A percentile compares a stretch with the other conserved stretches of the same genome.
phyloP scores from a whole-genome alignment of 2,113 vertebrate species.

The Mormoops blainvillei region DNA sequence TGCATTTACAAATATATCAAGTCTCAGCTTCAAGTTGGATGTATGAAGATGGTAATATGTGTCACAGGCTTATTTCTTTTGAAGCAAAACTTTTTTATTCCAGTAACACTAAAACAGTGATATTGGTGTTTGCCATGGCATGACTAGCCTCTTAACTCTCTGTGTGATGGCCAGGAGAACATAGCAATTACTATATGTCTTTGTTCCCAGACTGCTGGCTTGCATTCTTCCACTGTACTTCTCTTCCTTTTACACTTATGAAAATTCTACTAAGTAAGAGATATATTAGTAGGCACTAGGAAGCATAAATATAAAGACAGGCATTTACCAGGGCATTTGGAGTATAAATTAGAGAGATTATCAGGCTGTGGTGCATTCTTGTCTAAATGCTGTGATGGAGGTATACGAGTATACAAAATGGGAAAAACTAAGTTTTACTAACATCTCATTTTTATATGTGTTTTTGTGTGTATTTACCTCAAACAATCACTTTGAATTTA shows the following conservation, averaged over 20 bases:
- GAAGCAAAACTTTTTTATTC: background rate
- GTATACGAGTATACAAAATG: background rate
- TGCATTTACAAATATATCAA: background rate
- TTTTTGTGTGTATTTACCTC: background rate
- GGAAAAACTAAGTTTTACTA: background rate
- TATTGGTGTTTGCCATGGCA: background rate
- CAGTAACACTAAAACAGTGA: background rate
- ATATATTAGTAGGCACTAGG: background rate
- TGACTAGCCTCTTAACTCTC: background rate
- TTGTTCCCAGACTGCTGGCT: background rate
- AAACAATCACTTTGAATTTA: background rate
- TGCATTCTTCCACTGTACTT: background rate
- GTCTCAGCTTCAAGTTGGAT: background rate
- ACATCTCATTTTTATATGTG: background rate
- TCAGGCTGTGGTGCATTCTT: background rate
- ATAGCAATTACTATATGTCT: background rate
- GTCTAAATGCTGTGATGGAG: background rate
- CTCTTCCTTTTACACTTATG: background rate
- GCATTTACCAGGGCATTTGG: background rate
- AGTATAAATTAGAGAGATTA: background rate
- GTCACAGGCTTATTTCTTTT: background rate
- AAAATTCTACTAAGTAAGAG: background rate
- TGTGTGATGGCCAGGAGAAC: background rate
- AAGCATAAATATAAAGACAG: background rate
- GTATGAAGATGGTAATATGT: background rate